Evolutionary conservation across 1,140 invertebrate species (phyloP).

Genomic region (honey bee (Apis mellifera)): Amel_HAv3.1 CM009931.2:7873001-7873500

Average conservation of each 20-base stretch:
- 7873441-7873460: background rate
- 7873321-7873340: background rate
- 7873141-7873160: background rate
- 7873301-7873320: background rate
- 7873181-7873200: no score
- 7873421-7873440: no score
- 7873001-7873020: constrained; percentile 60
- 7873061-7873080: background rate
- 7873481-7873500: background rate
- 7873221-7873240: background rate
- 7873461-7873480: background rate
- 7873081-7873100: constrained; percentile 1
- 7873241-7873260: background rate
- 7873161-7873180: background rate
- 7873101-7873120: background rate
- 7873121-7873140: background rate
- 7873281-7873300: no score
- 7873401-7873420: background rate
- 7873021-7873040: constrained; percentile 40
- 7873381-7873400: constrained; percentile 5
- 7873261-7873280: constrained; percentile 5
- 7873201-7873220: background rate
- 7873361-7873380: constrained; percentile 23
- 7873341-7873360: constrained; percentile 32
- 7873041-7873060: constrained; percentile 52